A percentile compares a stretch with the other conserved stretches of the same genome.
phyloP scores from a whole-genome alignment of 2,113 vertebrate species.

The Tragulus kanchil region DNA sequence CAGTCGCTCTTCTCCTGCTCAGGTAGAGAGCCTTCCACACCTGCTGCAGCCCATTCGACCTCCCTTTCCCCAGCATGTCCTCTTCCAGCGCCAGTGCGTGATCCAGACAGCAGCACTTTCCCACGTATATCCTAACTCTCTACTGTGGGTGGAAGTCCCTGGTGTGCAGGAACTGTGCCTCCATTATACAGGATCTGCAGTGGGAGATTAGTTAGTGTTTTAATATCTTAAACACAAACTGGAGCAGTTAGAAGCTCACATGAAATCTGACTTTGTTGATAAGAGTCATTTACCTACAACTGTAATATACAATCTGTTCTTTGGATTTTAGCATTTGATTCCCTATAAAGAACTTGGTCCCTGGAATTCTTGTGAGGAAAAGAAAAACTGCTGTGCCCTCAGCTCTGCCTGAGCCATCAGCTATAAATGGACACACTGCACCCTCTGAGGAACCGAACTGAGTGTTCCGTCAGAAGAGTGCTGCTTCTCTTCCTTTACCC shows the following conservation, averaged over 20 bases:
- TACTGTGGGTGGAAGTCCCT: neutral
- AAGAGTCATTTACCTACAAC: neutral
- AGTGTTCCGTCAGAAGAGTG: too few species aligned
- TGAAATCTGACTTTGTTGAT: neutral
- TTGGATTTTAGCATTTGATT: neutral
- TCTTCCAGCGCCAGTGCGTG: accelerated
- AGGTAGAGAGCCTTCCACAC: neutral
- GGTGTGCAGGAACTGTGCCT: neutral
- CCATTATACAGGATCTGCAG: neutral
- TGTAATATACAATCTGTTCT: neutral
- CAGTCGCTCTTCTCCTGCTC: neutral
- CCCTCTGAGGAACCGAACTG: neutral
- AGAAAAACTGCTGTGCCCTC: neutral
- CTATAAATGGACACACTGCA: accelerated
- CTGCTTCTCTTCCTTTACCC: neutral
- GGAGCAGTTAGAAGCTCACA: neutral
- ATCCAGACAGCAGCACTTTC: neutral
- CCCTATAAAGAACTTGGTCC: neutral
- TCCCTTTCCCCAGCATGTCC: too few species aligned
- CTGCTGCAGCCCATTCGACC: accelerated
- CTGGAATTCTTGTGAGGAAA: neutral
- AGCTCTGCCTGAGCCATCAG: neutral
- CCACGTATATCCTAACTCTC: neutral
- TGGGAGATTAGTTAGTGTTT: neutral
- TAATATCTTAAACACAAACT: neutral